Evolutionary conservation across 2,888 invertebrate genomes (phyloP).

Genomic region (Digitonthophagus gazella): DNA sequence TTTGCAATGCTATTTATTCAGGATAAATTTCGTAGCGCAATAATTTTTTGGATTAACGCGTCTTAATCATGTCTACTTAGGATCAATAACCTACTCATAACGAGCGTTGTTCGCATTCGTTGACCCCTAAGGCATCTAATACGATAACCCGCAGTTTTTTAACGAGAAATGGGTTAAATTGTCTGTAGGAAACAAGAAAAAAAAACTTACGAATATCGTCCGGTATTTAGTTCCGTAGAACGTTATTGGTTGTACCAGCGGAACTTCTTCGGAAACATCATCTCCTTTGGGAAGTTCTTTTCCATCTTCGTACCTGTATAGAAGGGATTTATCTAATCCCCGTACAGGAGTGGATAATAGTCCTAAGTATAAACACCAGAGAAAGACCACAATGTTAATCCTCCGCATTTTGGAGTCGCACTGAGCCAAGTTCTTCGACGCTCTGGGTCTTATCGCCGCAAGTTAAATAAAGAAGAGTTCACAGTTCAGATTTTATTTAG

Average conservation of each 20-base stretch:
- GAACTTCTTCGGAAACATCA: slow-evolving; percentile 65
- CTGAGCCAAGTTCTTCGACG: slow-evolving; percentile 14
- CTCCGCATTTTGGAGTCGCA: slow-evolving; percentile 24
- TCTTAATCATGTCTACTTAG: background rate
- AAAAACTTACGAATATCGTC: slow-evolving; percentile 76
- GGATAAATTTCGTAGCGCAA: background rate
- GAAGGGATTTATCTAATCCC: slow-evolving; percentile 54
- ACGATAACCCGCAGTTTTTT: slow-evolving; percentile 25
- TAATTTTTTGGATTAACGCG: background rate
- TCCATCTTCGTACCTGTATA: slow-evolving; percentile 65
- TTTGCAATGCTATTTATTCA: background rate
- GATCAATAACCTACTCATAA: slow-evolving; percentile 26
- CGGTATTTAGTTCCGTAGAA: slow-evolving; percentile 78
- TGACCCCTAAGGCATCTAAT: slow-evolving; percentile 24
- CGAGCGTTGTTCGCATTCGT: slow-evolving; percentile 16
- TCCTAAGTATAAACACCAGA: background rate
- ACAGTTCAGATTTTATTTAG: slow-evolving; percentile 39
- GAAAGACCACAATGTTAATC: slow-evolving; percentile 47
- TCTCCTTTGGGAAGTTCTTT: slow-evolving; percentile 56
- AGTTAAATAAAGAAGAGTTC: slow-evolving; percentile 35
- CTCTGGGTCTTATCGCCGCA: slow-evolving; percentile 23
- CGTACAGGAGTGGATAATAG: background rate
- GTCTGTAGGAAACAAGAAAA: no score
- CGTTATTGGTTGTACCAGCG: slow-evolving; percentile 68
- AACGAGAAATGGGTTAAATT: slow-evolving; percentile 2